Evolutionary conservation across 1,140 invertebrate genomes (phyloP).

Genomic region (Heliconius eleuchia): DNA sequence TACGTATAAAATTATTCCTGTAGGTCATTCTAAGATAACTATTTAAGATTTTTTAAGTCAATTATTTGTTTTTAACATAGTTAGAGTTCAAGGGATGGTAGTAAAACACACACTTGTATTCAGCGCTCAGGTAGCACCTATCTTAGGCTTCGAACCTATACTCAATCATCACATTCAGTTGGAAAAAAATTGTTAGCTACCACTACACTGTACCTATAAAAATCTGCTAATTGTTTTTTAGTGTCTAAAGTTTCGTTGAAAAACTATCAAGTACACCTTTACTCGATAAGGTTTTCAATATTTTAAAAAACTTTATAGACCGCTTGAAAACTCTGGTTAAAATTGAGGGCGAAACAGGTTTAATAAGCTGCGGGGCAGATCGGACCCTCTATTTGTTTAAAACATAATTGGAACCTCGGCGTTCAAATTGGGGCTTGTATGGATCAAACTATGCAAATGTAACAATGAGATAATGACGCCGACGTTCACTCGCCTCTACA

Average conservation of each 20-base stretch:
- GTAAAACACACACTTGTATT: too few relatives aligned
- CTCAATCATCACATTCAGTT: too few relatives aligned
- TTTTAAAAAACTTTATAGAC: slow-evolving; percentile 65
- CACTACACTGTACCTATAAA: too few relatives aligned
- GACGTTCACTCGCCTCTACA: slow-evolving; percentile 51
- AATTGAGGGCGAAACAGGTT: slow-evolving; percentile 53
- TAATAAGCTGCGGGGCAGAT: slow-evolving; percentile 49
- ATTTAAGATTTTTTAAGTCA: too few relatives aligned
- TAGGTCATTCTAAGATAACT: too few relatives aligned
- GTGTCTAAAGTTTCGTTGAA: not conserved
- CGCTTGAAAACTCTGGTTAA: slow-evolving; percentile 39
- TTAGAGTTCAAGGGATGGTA: too few relatives aligned
- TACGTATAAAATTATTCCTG: too few relatives aligned
- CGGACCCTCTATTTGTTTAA: slow-evolving; percentile 63
- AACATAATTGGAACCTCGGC: slow-evolving; percentile 62
- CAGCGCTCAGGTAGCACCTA: too few relatives aligned
- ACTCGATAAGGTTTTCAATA: slow-evolving; percentile 26
- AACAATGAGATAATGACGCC: slow-evolving; percentile 63
- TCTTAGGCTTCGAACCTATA: too few relatives aligned
- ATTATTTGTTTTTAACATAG: too few relatives aligned
- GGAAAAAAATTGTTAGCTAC: too few relatives aligned
- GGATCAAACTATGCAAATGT: slow-evolving; percentile 66
- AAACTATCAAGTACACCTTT: slow-evolving; percentile 13
- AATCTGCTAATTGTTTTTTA: not conserved
- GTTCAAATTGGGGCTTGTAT: slow-evolving; percentile 58